These are phyloP conservation scores for Poicephalus gulielmi DNA, from an alignment of 2,113 vertebrate genomes.

Conservation along the genomic window DNA sequence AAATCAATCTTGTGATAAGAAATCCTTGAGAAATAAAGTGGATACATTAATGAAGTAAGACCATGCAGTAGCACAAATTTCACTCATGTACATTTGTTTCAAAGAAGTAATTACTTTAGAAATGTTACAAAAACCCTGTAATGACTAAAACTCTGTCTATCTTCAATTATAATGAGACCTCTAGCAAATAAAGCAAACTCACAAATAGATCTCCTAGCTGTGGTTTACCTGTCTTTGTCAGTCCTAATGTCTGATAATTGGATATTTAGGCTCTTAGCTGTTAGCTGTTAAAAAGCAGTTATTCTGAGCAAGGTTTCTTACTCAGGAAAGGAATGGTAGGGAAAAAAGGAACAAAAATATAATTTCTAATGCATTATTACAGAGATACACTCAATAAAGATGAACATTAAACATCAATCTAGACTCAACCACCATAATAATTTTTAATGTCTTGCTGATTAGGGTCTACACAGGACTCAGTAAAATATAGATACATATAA, in stretches of 20 bases:
- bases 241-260: not conserved
- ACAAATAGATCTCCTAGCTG: not conserved
- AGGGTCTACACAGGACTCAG: not conserved
- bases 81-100: not conserved
- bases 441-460: not conserved
- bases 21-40: constrained; percentile 25
- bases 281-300: not conserved
- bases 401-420: not conserved
- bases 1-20: constrained; percentile 21
- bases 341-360: not conserved
- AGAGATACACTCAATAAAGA: not conserved
- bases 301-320: not conserved
- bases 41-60: constrained; percentile 33
- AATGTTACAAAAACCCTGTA: not conserved
- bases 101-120: constrained; percentile 42
- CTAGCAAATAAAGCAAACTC: not conserved
- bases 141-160: not conserved
- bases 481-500: not conserved
- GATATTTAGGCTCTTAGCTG: not conserved
- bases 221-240: constrained; percentile 6
- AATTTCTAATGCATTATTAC: not conserved
- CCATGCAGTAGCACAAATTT: not conserved
- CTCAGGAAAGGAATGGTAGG: not conserved
- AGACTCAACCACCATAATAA: not conserved
- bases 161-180: constrained; percentile 35